Base-by-base conservation (phyloP, 2,113 vertebrate species). In the Epinephelus cyanopodus region DNA sequence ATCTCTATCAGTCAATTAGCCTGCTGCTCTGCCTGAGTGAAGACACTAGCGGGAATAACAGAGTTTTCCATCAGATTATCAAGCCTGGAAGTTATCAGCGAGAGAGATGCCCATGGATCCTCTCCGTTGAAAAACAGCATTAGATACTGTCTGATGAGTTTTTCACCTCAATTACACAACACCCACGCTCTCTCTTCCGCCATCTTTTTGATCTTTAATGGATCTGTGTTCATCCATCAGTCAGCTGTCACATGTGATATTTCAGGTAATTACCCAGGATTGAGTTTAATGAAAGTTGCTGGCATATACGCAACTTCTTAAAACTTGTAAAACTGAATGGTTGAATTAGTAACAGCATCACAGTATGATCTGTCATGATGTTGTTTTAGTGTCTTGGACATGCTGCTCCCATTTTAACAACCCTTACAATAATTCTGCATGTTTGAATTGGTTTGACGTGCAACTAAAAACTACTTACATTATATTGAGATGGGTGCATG, bases 1-100 rank as follows among this genome's bases (percentile, higher is more conserved):
- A 87, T 92, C 89, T 90, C 83, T 21, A 45, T 85, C 78, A 90
- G 85, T 90, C 81, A 88, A 79, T 93, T 90, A 90, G 73, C 66
- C 63, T 7, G 29, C 66, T n/a, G 71, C 52, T 87, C 83, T 86
- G 83, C 67, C 84, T 70, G 75, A 84, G 58, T 81, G 81, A 81
- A 87, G 74, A 84, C 80, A 68, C 74, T 8, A 14, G 33, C 73
- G 87, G 88, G 66, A 87, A 86, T 70, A 60, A 67, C 75, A 21
- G 19, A 73, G 52, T 83, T 45, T 79, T 79, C 70, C 70, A 77
- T 75, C 74, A 85, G 70, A 83, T 84, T 76, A 82, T 74, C 56
- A 60, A 29, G 42, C 29, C 25, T 69, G 50, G 74, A 58, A 42
- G 58, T 84, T 83, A 72, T 89, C 76, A 82, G 60, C 25, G 1